These are phyloP conservation scores for Hemicrepidius hirtus DNA, from an alignment of 2,888 invertebrate genomes.

Conservation along the genomic window DNA sequence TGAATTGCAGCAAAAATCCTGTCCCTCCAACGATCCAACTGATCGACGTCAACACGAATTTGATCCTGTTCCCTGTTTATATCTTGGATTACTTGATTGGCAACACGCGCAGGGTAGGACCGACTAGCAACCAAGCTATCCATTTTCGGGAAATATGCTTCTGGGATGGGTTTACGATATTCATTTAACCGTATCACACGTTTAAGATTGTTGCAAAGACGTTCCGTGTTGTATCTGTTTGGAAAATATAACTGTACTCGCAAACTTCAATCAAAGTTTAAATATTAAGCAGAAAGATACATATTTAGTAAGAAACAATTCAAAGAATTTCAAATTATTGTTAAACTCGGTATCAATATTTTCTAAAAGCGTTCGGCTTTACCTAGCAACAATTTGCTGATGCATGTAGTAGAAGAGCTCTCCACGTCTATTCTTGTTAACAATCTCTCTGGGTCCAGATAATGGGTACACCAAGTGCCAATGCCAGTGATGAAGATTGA, in stretches of 20 bases:
- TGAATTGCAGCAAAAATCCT: conserved; percentile 83
- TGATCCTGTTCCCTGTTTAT: conserved; percentile 81
- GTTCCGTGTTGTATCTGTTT: conserved; percentile 87
- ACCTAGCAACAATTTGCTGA: background rate
- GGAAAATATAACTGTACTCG: too few relatives aligned
- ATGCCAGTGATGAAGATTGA: conserved; percentile 94
- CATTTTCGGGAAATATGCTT: conserved; percentile 90
- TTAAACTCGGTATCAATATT: too few relatives aligned
- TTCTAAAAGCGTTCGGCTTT: too few relatives aligned
- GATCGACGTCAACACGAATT: conserved; percentile 79
- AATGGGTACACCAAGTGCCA: conserved; percentile 93
- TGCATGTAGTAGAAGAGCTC: background rate
- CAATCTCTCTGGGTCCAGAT: conserved; percentile 77
- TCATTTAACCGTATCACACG: conserved; percentile 79
- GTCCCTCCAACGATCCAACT: conserved; percentile 85
- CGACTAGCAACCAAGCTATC: conserved; percentile 85
- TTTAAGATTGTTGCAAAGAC: conserved; percentile 81
- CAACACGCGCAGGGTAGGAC: conserved; percentile 83
- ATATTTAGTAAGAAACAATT: too few relatives aligned
- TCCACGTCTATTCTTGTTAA: conserved; percentile 79
- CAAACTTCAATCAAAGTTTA: too few relatives aligned
- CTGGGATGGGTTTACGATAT: conserved; percentile 80
- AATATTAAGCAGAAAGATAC: too few relatives aligned
- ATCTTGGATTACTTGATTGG: conserved; percentile 75
- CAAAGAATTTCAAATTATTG: too few relatives aligned